Evolutionary conservation across 2,888 invertebrate species (phyloP).

Genomic region (Leptarthrus brevirostris): DNA sequence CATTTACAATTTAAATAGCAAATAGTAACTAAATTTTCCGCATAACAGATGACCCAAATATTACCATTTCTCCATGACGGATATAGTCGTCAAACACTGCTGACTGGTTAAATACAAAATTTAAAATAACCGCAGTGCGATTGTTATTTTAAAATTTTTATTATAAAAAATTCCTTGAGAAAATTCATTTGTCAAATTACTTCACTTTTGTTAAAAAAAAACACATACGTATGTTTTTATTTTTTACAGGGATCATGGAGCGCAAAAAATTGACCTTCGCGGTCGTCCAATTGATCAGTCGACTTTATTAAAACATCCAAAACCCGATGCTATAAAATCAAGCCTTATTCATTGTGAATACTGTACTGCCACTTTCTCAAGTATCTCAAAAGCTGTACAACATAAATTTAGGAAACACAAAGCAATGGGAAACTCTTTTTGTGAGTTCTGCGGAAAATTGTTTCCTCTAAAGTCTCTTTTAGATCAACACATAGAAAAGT

Average conservation of each 20-base stretch:
- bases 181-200: too few relatives aligned
- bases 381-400: constrained; percentile 74
- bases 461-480: constrained; percentile 73
- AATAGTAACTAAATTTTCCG: too few relatives aligned
- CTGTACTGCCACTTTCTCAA: constrained; percentile 71
- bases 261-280: constrained; percentile 71
- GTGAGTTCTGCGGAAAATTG: constrained; percentile 76
- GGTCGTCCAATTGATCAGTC: constrained; percentile 60
- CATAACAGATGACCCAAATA: too few relatives aligned
- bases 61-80: too few relatives aligned
- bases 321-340: constrained; percentile 58
- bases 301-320: constrained; percentile 59
- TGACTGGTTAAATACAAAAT: too few relatives aligned
- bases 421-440: constrained; percentile 74
- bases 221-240: too few relatives aligned
- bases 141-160: too few relatives aligned
- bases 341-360: constrained; percentile 71
- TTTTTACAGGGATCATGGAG: constrained; percentile 71
- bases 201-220: too few relatives aligned
- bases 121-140: too few relatives aligned
- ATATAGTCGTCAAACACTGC: too few relatives aligned
- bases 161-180: too few relatives aligned
- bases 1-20: too few relatives aligned
- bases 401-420: constrained; percentile 77
- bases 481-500: constrained; percentile 45